Base-by-base conservation (phyloP, 1,140 invertebrate species). In the Drosophila nigromelanica region DNA sequence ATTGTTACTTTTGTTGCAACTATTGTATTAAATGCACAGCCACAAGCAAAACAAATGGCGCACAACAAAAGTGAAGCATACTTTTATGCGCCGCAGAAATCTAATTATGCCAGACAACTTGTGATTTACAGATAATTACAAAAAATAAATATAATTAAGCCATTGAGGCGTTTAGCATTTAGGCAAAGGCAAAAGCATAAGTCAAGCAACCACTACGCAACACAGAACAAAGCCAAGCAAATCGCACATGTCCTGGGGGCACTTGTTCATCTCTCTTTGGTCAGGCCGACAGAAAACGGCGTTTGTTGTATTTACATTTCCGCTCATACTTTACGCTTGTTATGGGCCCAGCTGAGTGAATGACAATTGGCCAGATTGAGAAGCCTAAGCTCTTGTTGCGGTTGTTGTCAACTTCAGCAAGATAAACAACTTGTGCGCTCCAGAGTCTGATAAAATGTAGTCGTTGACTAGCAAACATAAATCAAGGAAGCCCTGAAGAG, bases 91-190 rank as follows among this genome's bases (percentile, higher is more conserved):
- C 27, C 52, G 33, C 30, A 55, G 15, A 56, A 72, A 78, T 78
- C 72, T 67, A 78, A 80, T 80, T 80, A 80, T 42, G 58, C 27
- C 15, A 35, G n/a, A 14, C 12, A 61, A 69, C 47, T 72, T 52
- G 66, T 64, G 69, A 86, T 86, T 77, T 56, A 66, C 59, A 64
- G 61, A 59, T 70, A 85, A 85, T 68, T 82, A 75, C 79, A 58
- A 45, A 66, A 67, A 51, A 14, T 18, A 67, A 81, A 82, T 76
- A 87, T 78, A 86, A 86, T 86, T 87, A 86, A 87, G 70, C 74
- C 82, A 71, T 76, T 76, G 67, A 70, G 58, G 58, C 64, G 47
- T 80, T 80, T 80, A 72, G 58, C 64, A 42, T 80, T 80, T 80
- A 72, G 48, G 27, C 47, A 50, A 30, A 10, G 11, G 52, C 39